Conservation (phyloP, 2,888 invertebrate species). For the Macrosoma leucophasiata region DNA sequence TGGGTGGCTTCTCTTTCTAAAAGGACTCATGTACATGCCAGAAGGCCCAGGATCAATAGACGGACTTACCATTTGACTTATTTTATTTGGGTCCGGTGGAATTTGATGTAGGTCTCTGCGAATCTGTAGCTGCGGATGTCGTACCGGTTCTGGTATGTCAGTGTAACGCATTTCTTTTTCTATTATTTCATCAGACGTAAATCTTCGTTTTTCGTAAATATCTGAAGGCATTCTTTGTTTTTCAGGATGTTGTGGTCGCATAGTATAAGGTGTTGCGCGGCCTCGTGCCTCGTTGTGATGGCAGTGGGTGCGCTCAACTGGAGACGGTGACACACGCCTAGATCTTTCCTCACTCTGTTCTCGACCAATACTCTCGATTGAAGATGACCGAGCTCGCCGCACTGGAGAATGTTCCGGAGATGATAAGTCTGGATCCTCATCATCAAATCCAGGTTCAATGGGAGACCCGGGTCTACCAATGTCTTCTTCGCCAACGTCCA, state of each 20-base stretch:
- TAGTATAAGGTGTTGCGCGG: conserved; percentile 80
- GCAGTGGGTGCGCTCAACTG: conserved; percentile 79
- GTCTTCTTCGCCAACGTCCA: conserved; percentile 82
- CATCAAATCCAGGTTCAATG: conserved; percentile 74
- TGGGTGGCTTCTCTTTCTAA: conserved; percentile 75
- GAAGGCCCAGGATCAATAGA: conserved; percentile 65
- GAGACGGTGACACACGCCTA: conserved; percentile 50
- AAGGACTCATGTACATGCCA: conserved; percentile 67
- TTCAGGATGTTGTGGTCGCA: conserved; percentile 81
- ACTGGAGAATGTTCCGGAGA: conserved; percentile 79
- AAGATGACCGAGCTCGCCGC: conserved; percentile 69
- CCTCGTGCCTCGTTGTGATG: conserved; percentile 78
- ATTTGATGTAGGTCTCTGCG: conserved; percentile 83
- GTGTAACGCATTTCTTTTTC: conserved; percentile 65
- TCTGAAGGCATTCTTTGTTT: conserved; percentile 56
- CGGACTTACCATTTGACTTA: conserved; percentile 57
- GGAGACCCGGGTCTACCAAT: conserved; percentile 68
- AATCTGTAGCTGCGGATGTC: conserved; percentile 81
- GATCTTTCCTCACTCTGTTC: conserved; percentile 64
- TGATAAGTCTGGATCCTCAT: conserved; percentile 69
- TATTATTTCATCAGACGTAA: conserved; percentile 63
- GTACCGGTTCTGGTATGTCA: conserved; percentile 62
- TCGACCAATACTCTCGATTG: conserved; percentile 66
- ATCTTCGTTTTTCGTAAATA: conserved; percentile 60
- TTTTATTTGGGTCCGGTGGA: conserved; percentile 57